Base-by-base conservation (phyloP, 2,888 invertebrate genomes). In the Habroteleia sp. region DNA sequence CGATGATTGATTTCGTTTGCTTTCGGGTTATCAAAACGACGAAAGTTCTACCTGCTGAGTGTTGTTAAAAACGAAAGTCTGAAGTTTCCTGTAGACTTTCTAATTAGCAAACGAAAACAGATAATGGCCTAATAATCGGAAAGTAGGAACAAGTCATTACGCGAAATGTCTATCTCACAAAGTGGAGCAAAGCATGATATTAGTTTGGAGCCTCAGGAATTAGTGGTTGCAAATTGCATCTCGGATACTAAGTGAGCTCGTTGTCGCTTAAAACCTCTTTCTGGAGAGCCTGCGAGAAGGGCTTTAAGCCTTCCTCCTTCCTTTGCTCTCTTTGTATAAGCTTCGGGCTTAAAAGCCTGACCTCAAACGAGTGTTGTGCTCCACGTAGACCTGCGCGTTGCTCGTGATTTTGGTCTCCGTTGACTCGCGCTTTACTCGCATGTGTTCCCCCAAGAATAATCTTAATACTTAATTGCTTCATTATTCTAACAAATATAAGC, bases 281-380 rank as follows among this genome's bases (percentile, higher is more conserved):
- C 77, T 76, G 56, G 37, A 58, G 58, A 39, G 60, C 48, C 39
- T 50, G 73, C 73, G 68, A 63, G 54, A 17, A 48, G 60, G 62
- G 69, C 50, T 50, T 60, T 69, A 77, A 79, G 71, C 76, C 74
- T 63, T 58, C 56, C 66, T 63, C 42, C 17, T 44, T 35, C 62
- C 25, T 48, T 60, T 23, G 25, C 41, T 44, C 52, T 65, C 69
- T 76, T 73, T 74, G 62, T 62, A 60, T 81, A 82, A 82, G 80
- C 82, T 76, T 74, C 72, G 63, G 20, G 80, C 79, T 81, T 82
- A 80, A 81, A 79, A 79, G 80, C 79, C 81, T 78, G 79, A 79
- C 81, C 82, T 77, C 78, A 74, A 81, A 79, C 71, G 60, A 68
- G 73, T 50, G 56, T 65, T 65, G 54, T 63, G 63, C 31, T 56